Evolutionary conservation across 1,140 invertebrate species (phyloP).

Genomic region (Eupristina koningsbergeri): DNA sequence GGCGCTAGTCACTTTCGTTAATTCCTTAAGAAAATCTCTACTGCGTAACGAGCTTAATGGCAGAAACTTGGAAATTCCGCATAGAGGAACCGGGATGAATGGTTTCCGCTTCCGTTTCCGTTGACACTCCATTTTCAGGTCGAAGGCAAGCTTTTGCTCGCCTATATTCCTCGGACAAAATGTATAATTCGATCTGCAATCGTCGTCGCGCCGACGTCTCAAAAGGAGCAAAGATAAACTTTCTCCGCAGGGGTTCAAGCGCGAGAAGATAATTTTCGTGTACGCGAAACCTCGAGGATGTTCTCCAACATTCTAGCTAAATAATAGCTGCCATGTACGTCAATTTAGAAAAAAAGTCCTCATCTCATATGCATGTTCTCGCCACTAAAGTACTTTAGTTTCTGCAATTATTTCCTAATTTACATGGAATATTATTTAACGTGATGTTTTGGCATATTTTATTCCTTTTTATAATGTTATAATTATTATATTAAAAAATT

Average conservation of each 20-base stretch:
- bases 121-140: conserved; percentile 30
- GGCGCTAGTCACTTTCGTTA: conserved; percentile 10
- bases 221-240: conserved; percentile 12
- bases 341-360: too few species aligned
- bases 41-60: conserved; percentile 30
- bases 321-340: too few species aligned
- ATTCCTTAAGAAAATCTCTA: conserved; percentile 42
- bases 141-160: background rate
- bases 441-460: too few species aligned
- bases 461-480: too few species aligned
- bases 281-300: background rate
- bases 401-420: too few species aligned
- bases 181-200: conserved; percentile 39
- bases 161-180: background rate
- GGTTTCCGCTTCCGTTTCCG: conserved; percentile 47
- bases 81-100: conserved; percentile 38
- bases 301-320: too few species aligned
- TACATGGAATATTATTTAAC: too few species aligned
- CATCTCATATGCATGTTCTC: too few species aligned
- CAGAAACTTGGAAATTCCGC: conserved; percentile 35
- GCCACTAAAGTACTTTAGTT: too few species aligned
- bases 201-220: background rate
- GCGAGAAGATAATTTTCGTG: background rate
- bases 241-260: conserved; percentile 16
- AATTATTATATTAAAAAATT: too few species aligned